Conservation (phyloP, 2,113 vertebrate species). For the Petaurus breviceps region DNA sequence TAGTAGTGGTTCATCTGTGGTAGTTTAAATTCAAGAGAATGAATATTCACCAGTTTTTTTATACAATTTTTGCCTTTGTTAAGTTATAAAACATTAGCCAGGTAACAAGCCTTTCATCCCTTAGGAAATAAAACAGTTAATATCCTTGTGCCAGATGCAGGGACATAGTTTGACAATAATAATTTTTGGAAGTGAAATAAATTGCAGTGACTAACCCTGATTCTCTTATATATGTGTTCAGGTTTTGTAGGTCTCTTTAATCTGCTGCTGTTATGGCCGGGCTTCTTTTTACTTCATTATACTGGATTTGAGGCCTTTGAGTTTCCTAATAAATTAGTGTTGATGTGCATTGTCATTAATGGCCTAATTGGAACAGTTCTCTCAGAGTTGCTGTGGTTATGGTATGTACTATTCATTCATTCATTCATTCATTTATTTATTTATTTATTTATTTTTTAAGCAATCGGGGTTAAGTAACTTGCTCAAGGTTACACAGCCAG, state of each 20-base stretch:
- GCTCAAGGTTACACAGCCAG: too few relatives aligned
- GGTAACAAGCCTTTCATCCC: neutral
- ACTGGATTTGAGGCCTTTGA: conserved; percentile 96
- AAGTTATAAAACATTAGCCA: conserved; percentile 6
- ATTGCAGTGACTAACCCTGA: conserved; percentile 54
- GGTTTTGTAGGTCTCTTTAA: conserved; percentile 98
- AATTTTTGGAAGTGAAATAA: conserved; percentile 49
- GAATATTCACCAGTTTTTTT: neutral
- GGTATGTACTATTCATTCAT: conserved; percentile 86
- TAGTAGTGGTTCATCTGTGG: neutral
- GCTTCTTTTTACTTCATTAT: conserved; percentile 96
- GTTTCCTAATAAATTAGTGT: conserved; percentile 94
- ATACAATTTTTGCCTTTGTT: conserved; percentile 15
- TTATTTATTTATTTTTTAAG: too few relatives aligned
- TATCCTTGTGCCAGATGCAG: conserved; percentile 1
- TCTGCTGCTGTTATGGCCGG: conserved; percentile 96
- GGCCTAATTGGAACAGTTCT: conserved; percentile 97
- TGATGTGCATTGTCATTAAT: conserved; percentile 96
- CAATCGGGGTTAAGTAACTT: too few relatives aligned
- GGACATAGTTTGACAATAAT: conserved; percentile 12
- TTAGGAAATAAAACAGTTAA: neutral
- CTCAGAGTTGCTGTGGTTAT: conserved; percentile 98
- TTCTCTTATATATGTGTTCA: conserved; percentile 73
- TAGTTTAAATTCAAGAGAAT: conserved; percentile 1
- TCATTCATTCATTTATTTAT: too few relatives aligned